Conservation (phyloP, 2,888 invertebrate genomes). For the Epistrophella euchroma region DNA sequence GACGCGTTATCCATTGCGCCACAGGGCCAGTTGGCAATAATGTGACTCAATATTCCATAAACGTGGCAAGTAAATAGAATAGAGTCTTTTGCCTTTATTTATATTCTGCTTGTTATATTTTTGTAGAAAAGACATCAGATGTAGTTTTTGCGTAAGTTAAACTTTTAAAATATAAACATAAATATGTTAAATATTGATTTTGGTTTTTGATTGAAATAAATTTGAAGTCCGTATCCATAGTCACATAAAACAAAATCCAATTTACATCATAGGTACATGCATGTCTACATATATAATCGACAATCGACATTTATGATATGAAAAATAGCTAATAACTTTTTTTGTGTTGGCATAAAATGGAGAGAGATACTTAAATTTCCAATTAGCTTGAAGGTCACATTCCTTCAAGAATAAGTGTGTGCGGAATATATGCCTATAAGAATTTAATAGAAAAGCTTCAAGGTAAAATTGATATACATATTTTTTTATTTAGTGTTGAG, state of each 20-base stretch:
- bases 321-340: background rate
- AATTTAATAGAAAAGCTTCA: too few species aligned
- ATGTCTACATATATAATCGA: too few species aligned
- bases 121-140: background rate
- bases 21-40: constrained; percentile 73
- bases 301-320: too few species aligned
- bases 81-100: background rate
- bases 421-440: too few species aligned
- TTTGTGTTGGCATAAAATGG: background rate
- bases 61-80: constrained; percentile 23
- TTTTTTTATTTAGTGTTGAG: too few species aligned
- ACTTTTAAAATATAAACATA: background rate
- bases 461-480: too few species aligned
- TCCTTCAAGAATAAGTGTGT: too few species aligned
- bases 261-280: background rate
- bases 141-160: background rate
- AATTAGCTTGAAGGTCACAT: too few species aligned
- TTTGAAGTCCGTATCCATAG: background rate
- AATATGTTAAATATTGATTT: background rate
- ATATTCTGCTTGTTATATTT: background rate
- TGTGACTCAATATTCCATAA: constrained; percentile 9
- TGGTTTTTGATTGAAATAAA: background rate
- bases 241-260: background rate
- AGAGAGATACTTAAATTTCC: too few species aligned
- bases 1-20: constrained; percentile 79